These are phyloP conservation scores for Hirudinaria manillensis DNA, from an alignment of 2,888 invertebrate species.

Conservation along the genomic window DNA sequence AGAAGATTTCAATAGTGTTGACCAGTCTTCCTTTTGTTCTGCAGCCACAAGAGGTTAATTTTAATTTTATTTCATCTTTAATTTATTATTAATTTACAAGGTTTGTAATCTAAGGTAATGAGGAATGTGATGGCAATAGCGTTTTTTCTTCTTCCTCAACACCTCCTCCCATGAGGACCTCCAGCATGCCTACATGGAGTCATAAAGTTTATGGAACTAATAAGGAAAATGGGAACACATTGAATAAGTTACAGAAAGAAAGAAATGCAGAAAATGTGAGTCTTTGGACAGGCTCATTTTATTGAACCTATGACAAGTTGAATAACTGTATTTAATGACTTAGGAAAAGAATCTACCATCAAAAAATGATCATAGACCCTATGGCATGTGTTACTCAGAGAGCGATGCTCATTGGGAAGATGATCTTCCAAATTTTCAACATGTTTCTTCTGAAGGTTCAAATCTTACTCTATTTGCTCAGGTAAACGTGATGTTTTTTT, in stretches of 20 bases:
- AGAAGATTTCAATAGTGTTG: neutral
- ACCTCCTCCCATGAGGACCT: neutral
- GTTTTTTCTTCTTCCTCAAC: slow-evolving; percentile 18
- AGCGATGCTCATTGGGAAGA: slow-evolving; percentile 11
- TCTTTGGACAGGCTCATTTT: no score
- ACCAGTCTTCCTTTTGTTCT: slow-evolving; percentile 15
- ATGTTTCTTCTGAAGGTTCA: neutral
- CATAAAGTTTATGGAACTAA: neutral
- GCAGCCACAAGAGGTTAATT: neutral
- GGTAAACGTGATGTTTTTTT: neutral
- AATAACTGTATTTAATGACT: neutral
- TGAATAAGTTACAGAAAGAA: neutral
- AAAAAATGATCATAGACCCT: neutral
- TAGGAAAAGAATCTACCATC: neutral
- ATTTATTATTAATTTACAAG: neutral
- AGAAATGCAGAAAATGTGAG: neutral
- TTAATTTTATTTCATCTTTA: neutral
- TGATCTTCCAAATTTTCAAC: neutral
- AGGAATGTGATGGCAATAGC: slow-evolving; percentile 1
- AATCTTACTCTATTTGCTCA: neutral
- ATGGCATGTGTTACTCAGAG: slow-evolving; percentile 1
- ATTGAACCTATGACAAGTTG: no score
- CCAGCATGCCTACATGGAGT: neutral
- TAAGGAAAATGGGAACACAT: neutral
- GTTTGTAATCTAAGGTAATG: neutral